Base-by-base conservation (phyloP, 2,113 vertebrate genomes). In the Antennarius striatus region DNA sequence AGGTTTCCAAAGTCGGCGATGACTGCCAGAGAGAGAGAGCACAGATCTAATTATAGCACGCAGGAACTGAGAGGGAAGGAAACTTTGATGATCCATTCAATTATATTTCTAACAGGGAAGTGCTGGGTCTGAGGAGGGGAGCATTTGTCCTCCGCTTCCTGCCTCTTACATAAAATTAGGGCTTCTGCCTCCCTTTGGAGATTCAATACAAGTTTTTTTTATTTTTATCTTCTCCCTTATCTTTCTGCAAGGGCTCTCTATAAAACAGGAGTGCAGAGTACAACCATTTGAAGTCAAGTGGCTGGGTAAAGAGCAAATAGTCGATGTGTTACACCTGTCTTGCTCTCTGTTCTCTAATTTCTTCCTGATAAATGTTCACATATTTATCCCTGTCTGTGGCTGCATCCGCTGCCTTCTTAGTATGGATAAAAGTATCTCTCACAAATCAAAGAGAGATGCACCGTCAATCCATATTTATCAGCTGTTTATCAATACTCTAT, bases 31-130 rank as follows among this genome's bases (percentile, higher is more conserved):
- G 42, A 22, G 22, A 22, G 22, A 61, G 67, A 77, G 63, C 67
- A n/a, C 42, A 36, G 39, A 63, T 77, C 80, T 90, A 92, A 86
- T 83, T 84, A 86, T 90, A 89, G 84, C 67, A 57, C 61, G 65
- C 83, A 86, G 86, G 80, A 91, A 89, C 82, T 69, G 64, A 81
- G 66, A 68, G 69, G 80, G 74, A 68, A 84, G 57, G 63, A 81
- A 74, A 36, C 63, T 82, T 79, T 86, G 79, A 85, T 81, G 60
- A 82, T 80, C 60, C 68, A 71, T 85, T 71, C 72, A 85, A 80
- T 86, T 89, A 81, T 81, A 70, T 73, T 77, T 75, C 58, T 72
- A 63, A 73, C 56, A 75, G 54, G 69, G 54, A 73, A 81, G 79
- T 56, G 56, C 29, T 60, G 65, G 60, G 60, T 52, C 52, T 68